These are phyloP conservation scores for Limosa lapponica DNA, from an alignment of 2,797 vertebrate species.

Conservation along the genomic window DNA sequence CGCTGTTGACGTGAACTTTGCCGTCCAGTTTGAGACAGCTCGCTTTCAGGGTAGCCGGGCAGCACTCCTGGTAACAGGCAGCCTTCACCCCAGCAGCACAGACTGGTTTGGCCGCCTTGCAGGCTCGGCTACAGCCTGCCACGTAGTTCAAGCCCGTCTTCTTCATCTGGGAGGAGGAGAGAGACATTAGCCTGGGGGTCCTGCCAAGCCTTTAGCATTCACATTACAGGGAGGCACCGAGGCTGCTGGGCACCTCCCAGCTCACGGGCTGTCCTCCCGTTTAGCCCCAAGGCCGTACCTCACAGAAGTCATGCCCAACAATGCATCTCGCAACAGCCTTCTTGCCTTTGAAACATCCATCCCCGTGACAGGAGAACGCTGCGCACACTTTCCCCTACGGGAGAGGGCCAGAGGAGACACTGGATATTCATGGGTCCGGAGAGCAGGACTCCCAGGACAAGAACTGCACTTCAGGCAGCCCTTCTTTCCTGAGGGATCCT, in stretches of 20 bases:
- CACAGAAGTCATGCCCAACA: slow-evolving; percentile 75
- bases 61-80: slow-evolving; percentile 84
- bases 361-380: slow-evolving; percentile 69
- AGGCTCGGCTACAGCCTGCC: slow-evolving; percentile 80
- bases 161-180: slow-evolving; percentile 78
- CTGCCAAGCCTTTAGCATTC: not conserved
- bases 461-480: not conserved
- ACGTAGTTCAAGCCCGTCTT: slow-evolving; percentile 68
- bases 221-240: rapidly evolving
- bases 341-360: slow-evolving; percentile 75
- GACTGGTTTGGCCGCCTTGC: slow-evolving; percentile 48
- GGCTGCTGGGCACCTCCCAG: not conserved
- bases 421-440: not conserved
- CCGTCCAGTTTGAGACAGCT: slow-evolving; percentile 85
- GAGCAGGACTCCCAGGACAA: not conserved
- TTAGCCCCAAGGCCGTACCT: slow-evolving; percentile 69
- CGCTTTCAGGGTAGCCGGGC: slow-evolving; percentile 59
- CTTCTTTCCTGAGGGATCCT: not conserved
- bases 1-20: slow-evolving; percentile 72
- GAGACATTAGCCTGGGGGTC: not conserved
- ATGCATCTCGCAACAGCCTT: not conserved
- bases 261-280: not conserved
- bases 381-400: slow-evolving; percentile 82
- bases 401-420: not conserved
- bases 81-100: not conserved